Conservation (phyloP, 2,888 invertebrate genomes). For the Oligia fasciuncula region DNA sequence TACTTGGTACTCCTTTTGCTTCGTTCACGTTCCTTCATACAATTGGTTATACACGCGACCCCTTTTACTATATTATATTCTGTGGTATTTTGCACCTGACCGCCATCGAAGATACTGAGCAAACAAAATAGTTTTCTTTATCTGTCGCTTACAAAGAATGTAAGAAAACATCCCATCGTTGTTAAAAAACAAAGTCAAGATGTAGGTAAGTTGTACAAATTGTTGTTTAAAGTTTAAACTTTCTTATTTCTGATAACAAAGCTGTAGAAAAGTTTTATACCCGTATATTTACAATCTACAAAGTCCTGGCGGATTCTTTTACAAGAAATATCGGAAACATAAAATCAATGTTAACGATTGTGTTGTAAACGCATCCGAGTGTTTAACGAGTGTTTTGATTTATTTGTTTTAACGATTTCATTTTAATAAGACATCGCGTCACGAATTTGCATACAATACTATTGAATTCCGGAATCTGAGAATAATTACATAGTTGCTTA, state of each 20-base stretch:
- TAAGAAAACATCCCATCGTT: slow-evolving; percentile 14
- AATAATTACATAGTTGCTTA: background rate
- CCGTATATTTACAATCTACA: slow-evolving; percentile 32
- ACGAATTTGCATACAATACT: background rate
- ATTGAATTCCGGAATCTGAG: background rate
- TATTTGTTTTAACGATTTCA: slow-evolving; percentile 9
- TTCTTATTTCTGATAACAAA: slow-evolving; percentile 17
- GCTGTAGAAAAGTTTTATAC: slow-evolving; percentile 26
- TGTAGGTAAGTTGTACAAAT: slow-evolving; percentile 7
- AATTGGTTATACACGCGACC: background rate
- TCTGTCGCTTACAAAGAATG: background rate
- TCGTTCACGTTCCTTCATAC: background rate
- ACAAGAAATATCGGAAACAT: slow-evolving; percentile 31
- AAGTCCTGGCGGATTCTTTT: slow-evolving; percentile 24
- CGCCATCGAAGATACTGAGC: background rate
- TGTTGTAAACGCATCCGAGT: slow-evolving; percentile 34
- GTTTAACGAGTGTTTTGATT: slow-evolving; percentile 38
- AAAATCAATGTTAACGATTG: slow-evolving; percentile 48
- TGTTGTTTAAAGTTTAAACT: slow-evolving; percentile 22
- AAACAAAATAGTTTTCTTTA: background rate
- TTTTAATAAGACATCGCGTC: background rate
- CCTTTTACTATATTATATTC: background rate
- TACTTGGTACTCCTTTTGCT: background rate
- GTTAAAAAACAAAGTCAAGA: slow-evolving; percentile 10
- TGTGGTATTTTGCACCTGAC: background rate